These are phyloP conservation scores for Botia almorhae DNA, from an alignment of 2,797 vertebrate genomes.

Conservation along the genomic window DNA sequence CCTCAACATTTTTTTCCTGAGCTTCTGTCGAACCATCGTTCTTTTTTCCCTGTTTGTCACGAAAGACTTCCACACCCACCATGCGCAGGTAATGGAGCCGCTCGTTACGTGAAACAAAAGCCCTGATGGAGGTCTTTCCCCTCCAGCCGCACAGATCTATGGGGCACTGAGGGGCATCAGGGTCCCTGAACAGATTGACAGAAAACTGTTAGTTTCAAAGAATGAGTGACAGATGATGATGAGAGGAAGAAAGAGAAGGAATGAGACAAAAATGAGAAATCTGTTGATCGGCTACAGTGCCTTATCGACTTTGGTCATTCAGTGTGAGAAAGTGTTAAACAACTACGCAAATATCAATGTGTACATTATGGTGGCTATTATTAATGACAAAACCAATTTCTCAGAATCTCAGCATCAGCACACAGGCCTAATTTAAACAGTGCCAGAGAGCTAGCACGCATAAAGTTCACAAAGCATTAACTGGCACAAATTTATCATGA, in stretches of 20 bases:
- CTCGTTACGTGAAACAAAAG: constrained; percentile 95
- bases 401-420: constrained; percentile 5
- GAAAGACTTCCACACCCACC: constrained; percentile 92
- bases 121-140: constrained; percentile 94
- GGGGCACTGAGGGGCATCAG: constrained; percentile 86
- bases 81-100: constrained; percentile 94
- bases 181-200: constrained; percentile 73
- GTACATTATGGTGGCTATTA: constrained; percentile 13
- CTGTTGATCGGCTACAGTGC: no score
- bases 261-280: neutral
- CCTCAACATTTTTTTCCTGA: constrained; percentile 56
- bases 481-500: no score
- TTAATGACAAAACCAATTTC: constrained; percentile 9
- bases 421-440: neutral
- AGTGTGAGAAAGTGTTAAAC: neutral
- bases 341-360: neutral
- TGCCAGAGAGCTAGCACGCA: neutral
- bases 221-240: neutral
- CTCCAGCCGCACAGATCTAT: constrained; percentile 97
- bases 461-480: neutral
- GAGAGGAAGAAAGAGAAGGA: neutral
- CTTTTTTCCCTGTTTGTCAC: constrained; percentile 73
- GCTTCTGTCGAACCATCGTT: constrained; percentile 64
- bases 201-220: neutral
- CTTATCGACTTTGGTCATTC: constrained; percentile 1